Evolutionary conservation across 2,113 vertebrate genomes (phyloP).

Genomic region (Thamnophis sirtalis): DNA sequence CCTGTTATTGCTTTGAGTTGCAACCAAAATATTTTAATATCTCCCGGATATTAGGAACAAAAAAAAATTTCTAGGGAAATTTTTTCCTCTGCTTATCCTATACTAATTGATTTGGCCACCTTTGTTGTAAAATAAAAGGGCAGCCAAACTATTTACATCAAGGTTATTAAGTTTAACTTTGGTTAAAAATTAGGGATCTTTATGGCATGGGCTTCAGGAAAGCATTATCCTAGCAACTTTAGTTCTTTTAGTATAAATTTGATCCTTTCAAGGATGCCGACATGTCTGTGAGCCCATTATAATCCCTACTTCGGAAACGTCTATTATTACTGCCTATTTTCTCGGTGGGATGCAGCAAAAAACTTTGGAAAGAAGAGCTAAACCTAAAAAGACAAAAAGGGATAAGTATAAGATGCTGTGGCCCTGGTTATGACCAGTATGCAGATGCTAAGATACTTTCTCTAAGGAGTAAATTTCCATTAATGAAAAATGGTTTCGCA

Average conservation of each 20-base stretch:
- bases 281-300: background rate
- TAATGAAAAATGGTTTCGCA: background rate
- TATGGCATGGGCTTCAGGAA: background rate
- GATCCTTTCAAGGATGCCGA: background rate
- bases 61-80: background rate
- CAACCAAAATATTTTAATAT: background rate
- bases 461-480: background rate
- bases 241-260: background rate
- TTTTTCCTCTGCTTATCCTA: background rate
- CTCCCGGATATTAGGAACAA: background rate
- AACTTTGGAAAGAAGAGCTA: background rate
- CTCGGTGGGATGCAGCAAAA: background rate
- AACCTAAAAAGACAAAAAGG: background rate
- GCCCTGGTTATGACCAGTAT: background rate
- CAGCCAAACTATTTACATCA: background rate
- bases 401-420: background rate
- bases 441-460: background rate
- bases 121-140: background rate
- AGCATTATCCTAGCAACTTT: background rate
- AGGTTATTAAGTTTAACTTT: background rate
- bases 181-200: background rate
- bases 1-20: background rate
- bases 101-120: background rate
- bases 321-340: background rate
- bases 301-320: background rate